Percentiles rank a stretch among this genome's conserved stretches.
Conservation (phyloP, 2,797 vertebrate genomes). For the Epinephelus malabaricus region DNA sequence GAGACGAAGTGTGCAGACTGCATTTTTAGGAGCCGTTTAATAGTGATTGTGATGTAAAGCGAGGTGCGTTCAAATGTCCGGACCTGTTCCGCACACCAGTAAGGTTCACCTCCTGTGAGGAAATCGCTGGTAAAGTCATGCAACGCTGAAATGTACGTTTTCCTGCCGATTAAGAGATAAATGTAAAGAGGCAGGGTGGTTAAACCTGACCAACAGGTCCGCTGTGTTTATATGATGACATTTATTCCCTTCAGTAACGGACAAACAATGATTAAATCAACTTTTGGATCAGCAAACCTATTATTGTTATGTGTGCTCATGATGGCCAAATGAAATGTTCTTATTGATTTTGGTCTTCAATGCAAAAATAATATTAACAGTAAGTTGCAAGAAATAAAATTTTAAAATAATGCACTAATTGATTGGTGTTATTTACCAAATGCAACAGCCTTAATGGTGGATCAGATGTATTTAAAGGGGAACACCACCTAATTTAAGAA, state of each 20-base stretch:
- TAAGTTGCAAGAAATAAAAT: background rate
- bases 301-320: too few species aligned
- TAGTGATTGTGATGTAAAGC: slow-evolving; percentile 61
- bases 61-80: slow-evolving; percentile 37
- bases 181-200: background rate
- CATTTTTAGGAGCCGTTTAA: slow-evolving; percentile 31
- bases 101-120: background rate
- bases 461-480: background rate
- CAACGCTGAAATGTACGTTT: background rate
- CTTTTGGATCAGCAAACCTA: background rate
- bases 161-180: background rate
- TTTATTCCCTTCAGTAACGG: background rate
- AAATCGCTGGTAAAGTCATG: background rate
- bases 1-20: background rate
- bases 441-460: background rate
- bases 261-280: background rate
- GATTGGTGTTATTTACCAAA: background rate
- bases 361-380: background rate
- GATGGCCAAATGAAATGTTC: background rate
- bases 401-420: background rate
- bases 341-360: background rate
- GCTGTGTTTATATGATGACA: background rate
- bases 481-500: too few species aligned
- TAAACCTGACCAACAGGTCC: slow-evolving; percentile 7
- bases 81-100: slow-evolving; percentile 50